Base-by-base conservation (phyloP, 2,797 vertebrate species). In the Neoniphon sammara region DNA sequence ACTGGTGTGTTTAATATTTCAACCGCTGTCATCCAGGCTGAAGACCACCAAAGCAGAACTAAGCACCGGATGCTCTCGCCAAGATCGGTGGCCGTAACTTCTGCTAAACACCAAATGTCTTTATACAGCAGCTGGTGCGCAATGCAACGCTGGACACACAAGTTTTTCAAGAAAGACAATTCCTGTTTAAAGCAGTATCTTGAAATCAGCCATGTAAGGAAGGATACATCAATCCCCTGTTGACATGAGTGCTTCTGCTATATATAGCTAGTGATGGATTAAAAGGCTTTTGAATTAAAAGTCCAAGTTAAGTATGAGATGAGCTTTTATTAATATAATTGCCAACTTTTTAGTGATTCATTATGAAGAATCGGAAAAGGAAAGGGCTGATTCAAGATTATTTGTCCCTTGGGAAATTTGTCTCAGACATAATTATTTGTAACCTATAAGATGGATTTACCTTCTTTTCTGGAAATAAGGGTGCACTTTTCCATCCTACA, bases 1-100 rank as follows among this genome's bases (percentile, higher is more conserved):
- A 61, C 73, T 78, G 77, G 34, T 7, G 54, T 21, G 7, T 60
- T 44, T 44, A 85, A 89, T 89, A 85, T 91, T 86, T 86, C 61
- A 81, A 70, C 63, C 54, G 7, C 56, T 84, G 61, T 21, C 39
- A 30, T 63, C 67, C 25, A 57, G 74, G 70, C 47, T 15, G 46
- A 70, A 70, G 30, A 1, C 23, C 71, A 70, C 30, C 71, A 59
- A 31, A 69, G 74, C 68, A 75, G 76, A 78, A 81, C 72, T 64
- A 70, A 82, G 69, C 27, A n/a, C 57, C 46, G 53, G 66, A 25
- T 72, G 59, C 67, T 65, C 52, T 73, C 73, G 57, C 47, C 56
- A 47, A 18, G 68, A 69, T 25, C n/a, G 20, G 56, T 59, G 12
- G 0, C 0, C 10, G 30, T 56, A 44, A 76, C 56, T 66, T 62